Conservation (phyloP, 2,888 invertebrate genomes). For the Euplagia quadripunctaria region DNA sequence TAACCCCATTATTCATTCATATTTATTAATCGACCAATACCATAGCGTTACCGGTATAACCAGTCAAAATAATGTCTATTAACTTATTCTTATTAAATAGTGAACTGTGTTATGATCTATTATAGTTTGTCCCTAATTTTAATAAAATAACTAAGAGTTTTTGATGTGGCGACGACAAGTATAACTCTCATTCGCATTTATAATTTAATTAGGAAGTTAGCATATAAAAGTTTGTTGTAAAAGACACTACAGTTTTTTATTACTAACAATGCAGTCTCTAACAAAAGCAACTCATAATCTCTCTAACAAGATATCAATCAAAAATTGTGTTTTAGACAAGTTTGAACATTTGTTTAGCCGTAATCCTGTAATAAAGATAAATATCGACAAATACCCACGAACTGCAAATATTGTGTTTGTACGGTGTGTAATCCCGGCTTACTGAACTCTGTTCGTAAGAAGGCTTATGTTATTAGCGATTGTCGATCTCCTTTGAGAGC, state of each 20-base stretch:
- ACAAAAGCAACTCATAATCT: background rate
- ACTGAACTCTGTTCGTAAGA: slow-evolving; percentile 16
- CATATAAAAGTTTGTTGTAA: no score
- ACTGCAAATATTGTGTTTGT: slow-evolving; percentile 27
- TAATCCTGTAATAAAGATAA: slow-evolving; percentile 16
- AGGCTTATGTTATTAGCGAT: slow-evolving; percentile 24
- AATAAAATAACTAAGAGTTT: no score
- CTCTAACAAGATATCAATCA: background rate
- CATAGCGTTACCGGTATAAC: no score
- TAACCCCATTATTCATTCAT: no score
- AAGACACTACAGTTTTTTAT: background rate
- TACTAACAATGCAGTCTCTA: background rate
- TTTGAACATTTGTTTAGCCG: background rate
- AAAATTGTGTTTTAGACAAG: background rate
- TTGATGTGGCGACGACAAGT: no score
- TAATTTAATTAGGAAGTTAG: no score
- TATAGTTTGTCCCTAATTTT: no score
- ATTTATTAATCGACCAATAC: no score
- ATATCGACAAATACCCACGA: slow-evolving; percentile 18
- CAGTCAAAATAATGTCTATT: no score
- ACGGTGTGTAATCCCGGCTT: slow-evolving; percentile 30
- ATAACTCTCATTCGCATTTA: no score
- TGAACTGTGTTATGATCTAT: no score
- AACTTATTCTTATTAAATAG: no score
- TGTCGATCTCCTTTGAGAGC: slow-evolving; percentile 26